Percentiles rank a stretch among this genome's conserved stretches.
Conservation (phyloP, 2,797 vertebrate species). For the Lagorchestes hirsutus region DNA sequence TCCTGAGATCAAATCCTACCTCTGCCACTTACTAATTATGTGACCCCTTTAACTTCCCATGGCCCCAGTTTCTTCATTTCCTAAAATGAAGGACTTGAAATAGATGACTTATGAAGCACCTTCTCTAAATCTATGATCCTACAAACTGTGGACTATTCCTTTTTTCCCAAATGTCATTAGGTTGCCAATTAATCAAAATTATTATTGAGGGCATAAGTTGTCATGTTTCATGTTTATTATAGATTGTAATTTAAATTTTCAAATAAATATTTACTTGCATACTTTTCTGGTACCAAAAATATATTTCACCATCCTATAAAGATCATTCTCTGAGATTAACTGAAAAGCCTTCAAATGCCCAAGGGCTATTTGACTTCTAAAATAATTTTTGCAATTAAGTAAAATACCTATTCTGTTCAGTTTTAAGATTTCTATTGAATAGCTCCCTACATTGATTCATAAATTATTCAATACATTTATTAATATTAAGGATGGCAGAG, state of each 20-base stretch:
- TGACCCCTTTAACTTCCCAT: background rate
- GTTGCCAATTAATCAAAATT: slow-evolving; percentile 53
- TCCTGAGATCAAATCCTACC: background rate
- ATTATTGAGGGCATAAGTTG: slow-evolving; percentile 43
- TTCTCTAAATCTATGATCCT: background rate
- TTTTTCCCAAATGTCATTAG: slow-evolving; percentile 43
- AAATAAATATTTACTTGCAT: background rate
- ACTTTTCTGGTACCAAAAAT: slow-evolving; percentile 51
- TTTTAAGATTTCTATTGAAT: slow-evolving; percentile 65
- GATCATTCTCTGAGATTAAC: slow-evolving; percentile 65
- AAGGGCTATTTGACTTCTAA: slow-evolving; percentile 65
- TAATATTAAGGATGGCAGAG: slow-evolving; percentile 54
- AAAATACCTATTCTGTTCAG: slow-evolving; percentile 67
- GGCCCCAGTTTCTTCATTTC: background rate
- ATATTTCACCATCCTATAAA: slow-evolving; percentile 59
- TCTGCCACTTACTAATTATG: background rate
- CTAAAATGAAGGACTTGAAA: background rate
- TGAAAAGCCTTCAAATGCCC: slow-evolving; percentile 59
- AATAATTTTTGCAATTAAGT: slow-evolving; percentile 74
- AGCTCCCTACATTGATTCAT: slow-evolving; percentile 52
- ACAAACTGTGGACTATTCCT: slow-evolving; percentile 8
- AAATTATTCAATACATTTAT: slow-evolving; percentile 67
- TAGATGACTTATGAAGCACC: background rate
- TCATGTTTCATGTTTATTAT: slow-evolving; percentile 45
- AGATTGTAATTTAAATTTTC: slow-evolving; percentile 70